Evolutionary conservation across 2,113 vertebrate species (phyloP).

Genomic region (Syrrhaptes paradoxus): DNA sequence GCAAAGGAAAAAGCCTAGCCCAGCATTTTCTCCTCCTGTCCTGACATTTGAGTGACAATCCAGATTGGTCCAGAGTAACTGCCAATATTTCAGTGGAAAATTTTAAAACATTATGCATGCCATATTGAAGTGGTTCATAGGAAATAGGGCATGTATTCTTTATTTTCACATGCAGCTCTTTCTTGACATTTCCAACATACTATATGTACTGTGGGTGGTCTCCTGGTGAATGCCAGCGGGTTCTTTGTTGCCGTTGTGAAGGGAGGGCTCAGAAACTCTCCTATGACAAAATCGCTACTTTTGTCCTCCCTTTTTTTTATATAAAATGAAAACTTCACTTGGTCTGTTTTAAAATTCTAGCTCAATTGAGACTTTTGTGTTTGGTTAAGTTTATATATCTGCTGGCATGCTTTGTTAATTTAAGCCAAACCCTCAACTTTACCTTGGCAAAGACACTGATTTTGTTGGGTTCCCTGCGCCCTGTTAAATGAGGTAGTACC

Average conservation of each 20-base stretch:
- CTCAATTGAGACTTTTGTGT: neutral
- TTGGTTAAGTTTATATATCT: constrained; percentile 54
- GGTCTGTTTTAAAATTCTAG: constrained; percentile 20
- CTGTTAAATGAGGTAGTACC: constrained; percentile 32
- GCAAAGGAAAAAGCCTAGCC: neutral
- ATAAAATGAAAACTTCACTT: constrained; percentile 37
- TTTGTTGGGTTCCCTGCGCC: constrained; percentile 37
- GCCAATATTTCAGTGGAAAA: constrained; percentile 39
- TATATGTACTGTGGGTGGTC: neutral
- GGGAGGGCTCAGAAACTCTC: neutral
- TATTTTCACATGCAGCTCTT: constrained; percentile 9
- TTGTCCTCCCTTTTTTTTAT: neutral
- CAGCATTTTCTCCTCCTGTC: neutral
- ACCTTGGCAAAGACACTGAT: constrained; percentile 50
- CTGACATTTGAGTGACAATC: constrained; percentile 19
- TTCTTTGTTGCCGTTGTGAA: constrained; percentile 5
- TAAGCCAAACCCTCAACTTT: constrained; percentile 56
- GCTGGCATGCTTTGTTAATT: constrained; percentile 23
- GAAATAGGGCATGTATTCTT: constrained; percentile 17
- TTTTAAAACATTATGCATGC: constrained; percentile 35
- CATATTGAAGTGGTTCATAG: constrained; percentile 25
- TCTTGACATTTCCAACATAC: constrained; percentile 23
- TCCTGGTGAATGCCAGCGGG: neutral
- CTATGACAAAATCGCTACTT: neutral
- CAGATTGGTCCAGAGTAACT: neutral